phyloP scores from a whole-genome alignment of 2,888 invertebrate species.

The Platynereis dumerilii region DNA sequence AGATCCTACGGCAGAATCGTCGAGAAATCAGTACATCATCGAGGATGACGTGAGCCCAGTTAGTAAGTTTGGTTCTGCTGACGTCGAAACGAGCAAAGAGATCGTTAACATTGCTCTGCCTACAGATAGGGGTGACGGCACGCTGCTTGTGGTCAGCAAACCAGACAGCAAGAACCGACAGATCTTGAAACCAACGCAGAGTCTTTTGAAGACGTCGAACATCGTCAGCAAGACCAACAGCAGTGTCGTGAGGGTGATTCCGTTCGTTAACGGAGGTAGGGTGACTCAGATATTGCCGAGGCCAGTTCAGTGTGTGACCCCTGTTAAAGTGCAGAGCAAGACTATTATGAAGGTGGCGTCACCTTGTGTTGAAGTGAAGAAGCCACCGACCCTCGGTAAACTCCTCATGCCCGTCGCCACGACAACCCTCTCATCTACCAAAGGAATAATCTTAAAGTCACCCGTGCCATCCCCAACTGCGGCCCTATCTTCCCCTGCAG shows the following conservation, averaged over 20 bases:
- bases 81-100: not conserved
- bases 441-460: not conserved
- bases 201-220: not conserved
- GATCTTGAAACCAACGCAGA: not conserved
- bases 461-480: not conserved
- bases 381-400: not conserved
- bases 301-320: slow-evolving; percentile 9
- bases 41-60: slow-evolving; percentile 33
- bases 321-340: slow-evolving; percentile 7
- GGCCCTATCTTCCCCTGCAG: not conserved
- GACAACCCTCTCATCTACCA: not conserved
- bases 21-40: slow-evolving; percentile 31
- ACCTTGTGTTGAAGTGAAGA: not conserved
- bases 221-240: not conserved
- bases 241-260: slow-evolving; percentile 10
- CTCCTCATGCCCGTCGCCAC: not conserved
- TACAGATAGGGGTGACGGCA: not conserved
- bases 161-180: not conserved
- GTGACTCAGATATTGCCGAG: slow-evolving; percentile 18
- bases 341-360: slow-evolving; percentile 1
- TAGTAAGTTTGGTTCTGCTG: slow-evolving; percentile 14
- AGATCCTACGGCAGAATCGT: not conserved
- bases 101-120: not conserved
- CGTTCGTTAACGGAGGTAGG: slow-evolving; percentile 11
- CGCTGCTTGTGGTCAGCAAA: not conserved